Evolutionary conservation across 2,888 invertebrate species (phyloP).

Genomic region (Cabera pusaria): DNA sequence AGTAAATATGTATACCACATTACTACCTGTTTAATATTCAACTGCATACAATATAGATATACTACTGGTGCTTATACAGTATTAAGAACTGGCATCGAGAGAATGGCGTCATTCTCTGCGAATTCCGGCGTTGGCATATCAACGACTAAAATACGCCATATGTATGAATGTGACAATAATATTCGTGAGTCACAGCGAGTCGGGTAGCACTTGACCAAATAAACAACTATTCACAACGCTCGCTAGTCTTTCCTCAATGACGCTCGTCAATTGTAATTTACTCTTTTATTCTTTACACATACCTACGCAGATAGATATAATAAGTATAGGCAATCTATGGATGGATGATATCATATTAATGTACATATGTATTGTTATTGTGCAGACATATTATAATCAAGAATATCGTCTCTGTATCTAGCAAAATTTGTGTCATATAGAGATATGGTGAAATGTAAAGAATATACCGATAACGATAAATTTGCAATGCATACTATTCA

Average conservation of each 20-base stretch:
- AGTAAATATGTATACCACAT: background rate
- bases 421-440: too few species aligned
- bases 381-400: too few species aligned
- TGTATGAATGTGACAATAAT: slow-evolving; percentile 74
- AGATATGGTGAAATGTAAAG: too few species aligned
- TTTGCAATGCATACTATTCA: too few species aligned
- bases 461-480: too few species aligned
- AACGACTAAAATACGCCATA: slow-evolving; percentile 68
- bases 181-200: slow-evolving; percentile 68
- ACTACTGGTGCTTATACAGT: slow-evolving; percentile 19
- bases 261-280: slow-evolving; percentile 30
- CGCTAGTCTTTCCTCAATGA: slow-evolving; percentile 60
- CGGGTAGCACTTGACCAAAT: slow-evolving; percentile 73
- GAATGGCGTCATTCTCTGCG: slow-evolving; percentile 74
- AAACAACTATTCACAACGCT: slow-evolving; percentile 65
- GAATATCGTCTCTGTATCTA: too few species aligned
- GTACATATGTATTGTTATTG: too few species aligned
- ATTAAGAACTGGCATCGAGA: slow-evolving; percentile 52
- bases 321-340: slow-evolving; percentile 3
- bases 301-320: slow-evolving; percentile 10
- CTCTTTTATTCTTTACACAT: slow-evolving; percentile 8
- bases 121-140: slow-evolving; percentile 67
- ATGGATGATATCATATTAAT: slow-evolving; percentile 3
- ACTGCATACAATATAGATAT: slow-evolving; percentile 20
- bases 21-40: slow-evolving; percentile 11